Base-by-base conservation (phyloP, 2,113 vertebrate genomes). In the Helogale parvula region DNA sequence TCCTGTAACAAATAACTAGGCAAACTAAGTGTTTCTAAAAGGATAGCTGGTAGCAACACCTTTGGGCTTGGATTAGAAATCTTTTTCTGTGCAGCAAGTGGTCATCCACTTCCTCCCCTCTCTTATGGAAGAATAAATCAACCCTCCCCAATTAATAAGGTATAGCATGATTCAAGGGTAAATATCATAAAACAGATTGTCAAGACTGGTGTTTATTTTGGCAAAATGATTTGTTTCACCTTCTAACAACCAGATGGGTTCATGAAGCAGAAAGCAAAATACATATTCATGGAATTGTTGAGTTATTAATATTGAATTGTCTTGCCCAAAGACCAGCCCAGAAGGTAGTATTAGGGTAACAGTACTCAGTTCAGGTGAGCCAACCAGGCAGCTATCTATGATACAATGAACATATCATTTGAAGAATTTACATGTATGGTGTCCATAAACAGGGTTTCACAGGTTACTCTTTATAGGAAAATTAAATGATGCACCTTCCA, bases 121-220 rank as follows among this genome's bases (percentile, higher is more conserved):
- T 41, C 15, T 65, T 7, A 27, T 45, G 14, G 3, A 63, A 35
- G 21, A 89, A 45, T 86, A 85, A 95, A 92, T 65, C 72, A 94
- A 8, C 33, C 7, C 0, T 91, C 16, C 77, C 8, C 45, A 92
- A 82, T 88, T 89, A 86, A 86, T 72, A 91, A 86, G 45, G 31
- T 57, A 83, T 52, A 63, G 35, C 79, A n/a, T 9, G 29, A 96
- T 82, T 95, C 86, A 83, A 93, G 29, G 77, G 54, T 86, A 93
- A 97, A 93, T 94, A 96, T 86, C 63, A 89, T 91, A 93, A 95
- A 97, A 79, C 38, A 91, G 45, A 94, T 89, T 35, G 77, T 93
- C 74, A 82, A 41, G 50, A 96, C 63, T 69, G 84, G 13, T 74
- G 72, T 93, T 97, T 96, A 94, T 91, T 96, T 96, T 88, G 45